Evolutionary conservation across 2,797 vertebrate species (phyloP).

Genomic region (Microctenopoma stevenorrisi): DNA sequence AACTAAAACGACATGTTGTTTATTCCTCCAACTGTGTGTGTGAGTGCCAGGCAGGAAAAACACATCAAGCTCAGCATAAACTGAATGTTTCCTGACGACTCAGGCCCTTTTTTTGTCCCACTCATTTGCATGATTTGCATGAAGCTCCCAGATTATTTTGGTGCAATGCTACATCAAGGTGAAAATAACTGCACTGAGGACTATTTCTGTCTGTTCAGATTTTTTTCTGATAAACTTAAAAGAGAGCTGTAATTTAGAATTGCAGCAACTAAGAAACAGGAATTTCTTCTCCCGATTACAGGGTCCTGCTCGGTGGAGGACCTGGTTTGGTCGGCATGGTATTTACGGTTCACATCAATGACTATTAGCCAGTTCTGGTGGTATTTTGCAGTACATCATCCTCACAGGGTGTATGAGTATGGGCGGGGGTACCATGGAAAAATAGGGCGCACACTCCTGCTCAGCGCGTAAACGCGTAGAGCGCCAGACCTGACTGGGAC

Average conservation of each 20-base stretch:
- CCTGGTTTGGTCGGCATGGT: constrained; percentile 50
- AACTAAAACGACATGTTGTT: constrained; percentile 52
- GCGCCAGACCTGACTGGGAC: constrained; percentile 9
- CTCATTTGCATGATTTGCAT: constrained; percentile 52
- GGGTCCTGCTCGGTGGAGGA: constrained; percentile 52
- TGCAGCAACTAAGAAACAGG: constrained; percentile 55
- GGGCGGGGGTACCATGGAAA: constrained; percentile 39
- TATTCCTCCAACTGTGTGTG: constrained; percentile 37
- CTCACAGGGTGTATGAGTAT: constrained; percentile 5
- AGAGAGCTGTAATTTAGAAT: constrained; percentile 56
- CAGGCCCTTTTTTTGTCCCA: constrained; percentile 24
- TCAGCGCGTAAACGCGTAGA: constrained; percentile 48
- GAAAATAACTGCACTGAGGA: constrained; percentile 41
- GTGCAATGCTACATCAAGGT: constrained; percentile 49
- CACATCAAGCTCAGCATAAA: constrained; percentile 33
- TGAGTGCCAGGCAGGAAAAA: constrained; percentile 19
- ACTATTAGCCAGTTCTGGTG: constrained; percentile 1
- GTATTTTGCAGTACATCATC: constrained; percentile 6
- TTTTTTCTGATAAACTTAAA: constrained; percentile 67
- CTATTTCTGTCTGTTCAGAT: constrained; percentile 62
- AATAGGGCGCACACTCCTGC: constrained; percentile 53
- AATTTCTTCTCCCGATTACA: constrained; percentile 62
- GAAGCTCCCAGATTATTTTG: constrained; percentile 38
- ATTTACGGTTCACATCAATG: constrained; percentile 16
- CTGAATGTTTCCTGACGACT: constrained; percentile 22